Evolutionary conservation across 2,113 vertebrate genomes (phyloP).

Genomic region (Neolamprologus longior): DNA sequence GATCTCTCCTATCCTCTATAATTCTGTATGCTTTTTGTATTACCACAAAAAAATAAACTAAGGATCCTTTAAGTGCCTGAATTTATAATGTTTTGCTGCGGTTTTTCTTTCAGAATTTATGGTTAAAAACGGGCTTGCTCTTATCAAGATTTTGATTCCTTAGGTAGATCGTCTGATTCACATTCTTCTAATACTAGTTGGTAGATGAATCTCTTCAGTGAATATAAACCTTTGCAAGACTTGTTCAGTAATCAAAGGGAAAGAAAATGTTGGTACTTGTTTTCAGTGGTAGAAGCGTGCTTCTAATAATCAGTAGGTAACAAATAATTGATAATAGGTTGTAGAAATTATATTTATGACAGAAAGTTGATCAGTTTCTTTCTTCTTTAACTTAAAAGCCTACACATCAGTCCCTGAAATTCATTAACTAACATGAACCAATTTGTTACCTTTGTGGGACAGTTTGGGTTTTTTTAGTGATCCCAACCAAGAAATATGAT

Average conservation of each 20-base stretch:
- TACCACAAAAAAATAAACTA: conserved; percentile 75
- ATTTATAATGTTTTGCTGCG: conserved; percentile 45
- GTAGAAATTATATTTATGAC: neutral
- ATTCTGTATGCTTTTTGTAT: conserved; percentile 74
- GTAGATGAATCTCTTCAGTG: no score
- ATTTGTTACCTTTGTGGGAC: neutral
- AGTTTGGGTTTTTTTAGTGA: neutral
- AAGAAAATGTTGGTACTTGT: neutral
- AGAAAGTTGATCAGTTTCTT: neutral
- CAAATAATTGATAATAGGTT: neutral
- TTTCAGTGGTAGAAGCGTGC: neutral
- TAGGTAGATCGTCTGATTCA: neutral
- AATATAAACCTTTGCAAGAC: neutral
- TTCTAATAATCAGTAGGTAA: neutral
- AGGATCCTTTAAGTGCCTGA: conserved; percentile 78
- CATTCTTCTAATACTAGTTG: neutral
- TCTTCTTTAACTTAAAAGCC: neutral
- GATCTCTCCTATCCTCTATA: conserved; percentile 66
- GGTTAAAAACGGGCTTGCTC: neutral
- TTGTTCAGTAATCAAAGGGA: neutral
- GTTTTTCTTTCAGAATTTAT: neutral
- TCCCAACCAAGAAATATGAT: neutral
- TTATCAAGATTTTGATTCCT: neutral
- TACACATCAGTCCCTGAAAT: neutral
- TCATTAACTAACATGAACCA: neutral